These are phyloP conservation scores for Spisula subtruncata DNA, from an alignment of 2,888 invertebrate genomes.

Conservation along the genomic window DNA sequence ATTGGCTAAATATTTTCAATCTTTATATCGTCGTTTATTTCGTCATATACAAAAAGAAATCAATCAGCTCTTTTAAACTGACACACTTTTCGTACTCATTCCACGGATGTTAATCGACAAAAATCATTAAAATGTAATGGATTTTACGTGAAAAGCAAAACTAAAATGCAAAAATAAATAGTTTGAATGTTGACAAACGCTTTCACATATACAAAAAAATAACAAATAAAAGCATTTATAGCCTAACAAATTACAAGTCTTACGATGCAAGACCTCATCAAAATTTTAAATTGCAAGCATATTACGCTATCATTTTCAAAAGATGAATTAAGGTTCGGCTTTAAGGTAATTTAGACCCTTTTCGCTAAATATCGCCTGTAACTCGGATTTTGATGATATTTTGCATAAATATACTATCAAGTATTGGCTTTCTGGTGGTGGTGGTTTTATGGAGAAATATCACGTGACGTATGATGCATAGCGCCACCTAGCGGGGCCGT, in stretches of 20 bases:
- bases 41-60: too few species aligned
- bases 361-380: too few species aligned
- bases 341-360: too few species aligned
- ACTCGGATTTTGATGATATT: too few species aligned
- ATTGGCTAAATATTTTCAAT: too few species aligned
- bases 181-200: background rate
- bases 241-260: background rate
- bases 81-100: background rate
- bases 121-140: background rate
- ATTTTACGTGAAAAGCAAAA: too few species aligned
- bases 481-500: too few species aligned
- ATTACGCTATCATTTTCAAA: background rate
- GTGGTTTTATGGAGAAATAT: too few species aligned
- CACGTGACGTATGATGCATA: too few species aligned
- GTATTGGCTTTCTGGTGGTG: too few species aligned
- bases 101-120: background rate
- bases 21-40: too few species aligned
- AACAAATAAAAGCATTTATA: background rate
- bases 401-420: too few species aligned
- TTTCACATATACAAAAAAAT: background rate
- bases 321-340: background rate
- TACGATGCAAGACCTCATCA: background rate
- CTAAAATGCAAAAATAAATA: background rate
- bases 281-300: background rate
- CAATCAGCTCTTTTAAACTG: background rate